phyloP scores from a whole-genome alignment of 2,797 vertebrate species.

The Pseudochromis fuscus region DNA sequence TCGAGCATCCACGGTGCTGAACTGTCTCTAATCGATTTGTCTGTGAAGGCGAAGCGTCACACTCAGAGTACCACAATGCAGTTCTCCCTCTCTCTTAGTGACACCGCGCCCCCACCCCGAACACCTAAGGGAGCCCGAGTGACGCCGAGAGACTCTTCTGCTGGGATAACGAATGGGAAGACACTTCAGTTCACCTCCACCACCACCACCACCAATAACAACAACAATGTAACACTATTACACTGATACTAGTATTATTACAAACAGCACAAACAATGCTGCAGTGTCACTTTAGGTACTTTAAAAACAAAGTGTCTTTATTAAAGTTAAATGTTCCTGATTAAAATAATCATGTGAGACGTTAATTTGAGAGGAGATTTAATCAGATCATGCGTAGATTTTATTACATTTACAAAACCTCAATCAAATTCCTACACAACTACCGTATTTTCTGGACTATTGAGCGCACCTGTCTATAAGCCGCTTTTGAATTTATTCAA shows the following conservation, averaged over 20 bases:
- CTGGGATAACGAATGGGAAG: constrained; percentile 47
- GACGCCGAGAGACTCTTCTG: constrained; percentile 54
- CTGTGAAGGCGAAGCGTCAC: constrained; percentile 92
- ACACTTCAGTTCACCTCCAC: constrained; percentile 37
- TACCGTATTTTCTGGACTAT: too few species aligned
- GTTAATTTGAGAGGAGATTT: background rate
- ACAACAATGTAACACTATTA: constrained; percentile 25
- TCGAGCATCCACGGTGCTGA: constrained; percentile 89
- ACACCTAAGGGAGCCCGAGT: constrained; percentile 61
- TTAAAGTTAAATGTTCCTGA: background rate
- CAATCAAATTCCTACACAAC: too few species aligned
- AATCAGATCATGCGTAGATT: background rate
- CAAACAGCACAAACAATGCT: constrained; percentile 4
- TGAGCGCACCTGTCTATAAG: too few species aligned
- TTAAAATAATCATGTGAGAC: background rate
- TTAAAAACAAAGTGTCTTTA: background rate
- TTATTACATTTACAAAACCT: too few species aligned
- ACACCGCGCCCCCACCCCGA: constrained; percentile 76
- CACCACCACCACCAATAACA: constrained; percentile 24
- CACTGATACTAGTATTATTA: constrained; percentile 16
- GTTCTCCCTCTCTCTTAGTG: constrained; percentile 78
- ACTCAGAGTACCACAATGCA: constrained; percentile 87
- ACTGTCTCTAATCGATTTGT: constrained; percentile 99
- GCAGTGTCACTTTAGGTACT: constrained; percentile 2
- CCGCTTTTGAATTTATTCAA: too few species aligned